Evolutionary conservation across 2,888 invertebrate genomes (phyloP).

Genomic region (Mantis religiosa): DNA sequence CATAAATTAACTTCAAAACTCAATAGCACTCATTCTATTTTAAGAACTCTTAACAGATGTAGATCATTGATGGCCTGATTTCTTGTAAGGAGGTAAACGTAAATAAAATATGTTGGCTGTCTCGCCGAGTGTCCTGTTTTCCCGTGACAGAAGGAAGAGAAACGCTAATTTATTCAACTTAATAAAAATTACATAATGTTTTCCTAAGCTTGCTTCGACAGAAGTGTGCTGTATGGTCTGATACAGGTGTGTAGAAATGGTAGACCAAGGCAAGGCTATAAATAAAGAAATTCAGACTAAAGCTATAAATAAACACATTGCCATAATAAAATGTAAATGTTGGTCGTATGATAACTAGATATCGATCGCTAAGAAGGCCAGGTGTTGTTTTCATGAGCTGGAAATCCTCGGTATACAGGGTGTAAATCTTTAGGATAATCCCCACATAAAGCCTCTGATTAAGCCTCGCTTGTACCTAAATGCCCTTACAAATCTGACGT

Average conservation of each 20-base stretch:
- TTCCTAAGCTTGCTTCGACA: background rate
- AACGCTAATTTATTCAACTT: background rate
- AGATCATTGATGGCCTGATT: background rate
- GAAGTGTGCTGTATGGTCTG: background rate
- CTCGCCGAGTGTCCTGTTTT: background rate
- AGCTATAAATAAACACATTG: background rate
- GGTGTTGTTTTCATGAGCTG: too few species aligned
- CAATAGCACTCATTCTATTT: background rate
- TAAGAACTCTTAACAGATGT: background rate
- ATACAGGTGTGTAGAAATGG: background rate
- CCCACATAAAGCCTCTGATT: too few species aligned
- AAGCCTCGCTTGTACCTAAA: too few species aligned
- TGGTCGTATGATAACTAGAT: too few species aligned
- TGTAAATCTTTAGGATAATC: too few species aligned
- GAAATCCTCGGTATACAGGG: too few species aligned
- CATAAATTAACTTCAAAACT: background rate
- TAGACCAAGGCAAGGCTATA: background rate
- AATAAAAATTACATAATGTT: background rate
- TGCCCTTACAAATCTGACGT: too few species aligned
- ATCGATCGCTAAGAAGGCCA: too few species aligned
- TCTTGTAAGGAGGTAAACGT: background rate
- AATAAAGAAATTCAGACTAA: background rate
- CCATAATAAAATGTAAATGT: background rate
- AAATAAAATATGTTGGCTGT: background rate
- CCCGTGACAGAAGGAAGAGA: background rate